Base-by-base conservation (phyloP, 1,140 invertebrate genomes). In the Drosophila navojoa region DNA sequence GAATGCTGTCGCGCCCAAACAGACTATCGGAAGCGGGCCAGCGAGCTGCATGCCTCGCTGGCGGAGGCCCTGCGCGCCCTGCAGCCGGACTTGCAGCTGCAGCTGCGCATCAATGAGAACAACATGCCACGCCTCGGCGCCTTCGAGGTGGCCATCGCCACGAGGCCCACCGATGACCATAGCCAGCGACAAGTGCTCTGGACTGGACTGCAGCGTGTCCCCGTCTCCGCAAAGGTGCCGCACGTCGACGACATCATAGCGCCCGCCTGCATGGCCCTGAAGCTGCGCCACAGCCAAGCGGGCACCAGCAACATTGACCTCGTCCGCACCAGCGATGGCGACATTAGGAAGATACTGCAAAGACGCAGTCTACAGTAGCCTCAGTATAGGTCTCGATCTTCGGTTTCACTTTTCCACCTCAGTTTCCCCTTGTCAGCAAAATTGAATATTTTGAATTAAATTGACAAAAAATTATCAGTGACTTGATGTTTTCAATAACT, bases 201-300 rank as follows among this genome's bases (percentile, higher is more conserved):
- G 90, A 86, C 90, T 11, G 90, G 90, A 1, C 25, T 91, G 4
- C 27, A 44, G 11, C 68, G 84, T 4, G 80, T 85, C 27, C 89
- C 89, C 4, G 42, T 70, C 6, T 47, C 84, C 4, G 62, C 86
- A 2, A 91, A 90, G 54, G 76, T 91, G 63, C 90, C 90, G 2
- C 47, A 77, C 47, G 73, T 86, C 7, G 76, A 82, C 11, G 81
- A 82, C 19, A 85, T 91, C 6, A n/a, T 77, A 7, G 64, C 10
- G 3, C 57, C 69, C 0, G 67, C 82, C 10, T 84, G 80, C 22
- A 11, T 9, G 13, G 77, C 64, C 32, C 32, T 84, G 3, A 63
- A 49, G 5, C 35, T 84, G 7, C 42, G 72, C 2, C 55, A 79
- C 45, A 60, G 71, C 2, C 67, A 66, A 3, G 52, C 29, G 2